Conservation (phyloP, 2,888 invertebrate species). For the Lithosia quadra region DNA sequence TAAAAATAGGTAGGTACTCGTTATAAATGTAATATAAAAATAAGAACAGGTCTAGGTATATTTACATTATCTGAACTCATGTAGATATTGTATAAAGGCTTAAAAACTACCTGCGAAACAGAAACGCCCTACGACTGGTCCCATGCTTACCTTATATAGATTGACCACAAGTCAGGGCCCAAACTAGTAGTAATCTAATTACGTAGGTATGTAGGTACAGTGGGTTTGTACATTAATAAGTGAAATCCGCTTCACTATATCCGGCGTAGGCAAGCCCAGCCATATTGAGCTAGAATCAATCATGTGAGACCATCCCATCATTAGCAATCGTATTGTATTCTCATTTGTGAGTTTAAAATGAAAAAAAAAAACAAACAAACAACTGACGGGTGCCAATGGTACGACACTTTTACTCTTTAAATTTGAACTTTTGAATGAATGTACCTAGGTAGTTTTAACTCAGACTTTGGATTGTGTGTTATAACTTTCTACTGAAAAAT, state of each 20-base stretch:
- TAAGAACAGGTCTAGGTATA: too few relatives aligned
- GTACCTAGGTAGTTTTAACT: not conserved
- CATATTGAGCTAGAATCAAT: conserved; percentile 31
- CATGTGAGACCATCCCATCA: not conserved
- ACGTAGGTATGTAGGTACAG: conserved; percentile 26
- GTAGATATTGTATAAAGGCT: too few relatives aligned
- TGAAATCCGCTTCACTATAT: conserved; percentile 33
- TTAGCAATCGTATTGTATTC: not conserved
- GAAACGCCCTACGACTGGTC: too few relatives aligned
- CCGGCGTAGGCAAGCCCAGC: conserved; percentile 37
- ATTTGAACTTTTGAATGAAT: not conserved
- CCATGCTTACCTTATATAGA: conserved; percentile 25
- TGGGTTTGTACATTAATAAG: conserved; percentile 49
- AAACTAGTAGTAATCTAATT: conserved; percentile 41
- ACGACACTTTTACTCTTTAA: not conserved
- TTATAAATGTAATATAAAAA: too few relatives aligned
- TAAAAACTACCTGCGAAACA: too few relatives aligned
- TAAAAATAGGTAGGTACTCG: not conserved
- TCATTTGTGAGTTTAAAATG: not conserved
- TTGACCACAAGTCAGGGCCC: conserved; percentile 41
- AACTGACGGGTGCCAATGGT: not conserved
- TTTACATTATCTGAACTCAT: too few relatives aligned
- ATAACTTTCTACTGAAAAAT: not conserved
- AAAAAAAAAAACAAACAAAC: not conserved
- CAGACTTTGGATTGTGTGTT: not conserved